Evolutionary conservation across 2,797 vertebrate genomes (phyloP).

Genomic region (Clarias pachynema): DNA sequence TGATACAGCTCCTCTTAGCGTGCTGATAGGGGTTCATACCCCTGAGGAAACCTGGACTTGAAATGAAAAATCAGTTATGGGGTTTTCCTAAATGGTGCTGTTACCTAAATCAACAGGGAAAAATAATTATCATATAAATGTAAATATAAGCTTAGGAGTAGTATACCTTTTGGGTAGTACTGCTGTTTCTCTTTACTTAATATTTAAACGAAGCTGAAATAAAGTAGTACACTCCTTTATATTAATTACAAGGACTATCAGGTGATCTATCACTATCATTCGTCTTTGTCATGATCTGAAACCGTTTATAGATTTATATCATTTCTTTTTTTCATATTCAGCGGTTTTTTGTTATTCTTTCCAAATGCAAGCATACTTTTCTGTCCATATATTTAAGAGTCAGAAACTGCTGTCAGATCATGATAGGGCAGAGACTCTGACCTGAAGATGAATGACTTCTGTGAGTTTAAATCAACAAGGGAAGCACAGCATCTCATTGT

Average conservation of each 20-base stretch:
- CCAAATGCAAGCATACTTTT: slow-evolving; percentile 68
- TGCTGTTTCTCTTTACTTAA: neutral
- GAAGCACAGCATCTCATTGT: slow-evolving; percentile 19
- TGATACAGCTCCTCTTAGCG: slow-evolving; percentile 61
- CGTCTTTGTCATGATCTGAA: slow-evolving; percentile 70
- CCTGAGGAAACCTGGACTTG: slow-evolving; percentile 33
- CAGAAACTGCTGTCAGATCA: slow-evolving; percentile 49
- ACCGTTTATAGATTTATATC: slow-evolving; percentile 44
- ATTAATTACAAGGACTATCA: slow-evolving; percentile 17
- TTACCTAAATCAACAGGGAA: neutral
- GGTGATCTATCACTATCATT: slow-evolving; percentile 53
- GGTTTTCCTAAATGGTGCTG: slow-evolving; percentile 1
- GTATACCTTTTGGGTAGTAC: neutral
- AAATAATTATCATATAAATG: neutral
- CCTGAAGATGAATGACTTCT: slow-evolving; percentile 54
- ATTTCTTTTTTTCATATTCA: slow-evolving; percentile 56
- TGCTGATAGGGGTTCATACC: slow-evolving; percentile 46
- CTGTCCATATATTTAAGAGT: slow-evolving; percentile 41
- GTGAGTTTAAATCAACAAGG: slow-evolving; percentile 48
- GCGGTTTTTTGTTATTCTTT: slow-evolving; percentile 61
- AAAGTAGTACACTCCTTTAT: neutral
- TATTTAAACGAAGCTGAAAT: neutral
- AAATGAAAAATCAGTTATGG: slow-evolving; percentile 45
- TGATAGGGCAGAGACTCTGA: slow-evolving; percentile 33
- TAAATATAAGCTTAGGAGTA: slow-evolving; percentile 14